These are phyloP conservation scores for Fragum whitleyi DNA, from an alignment of 2,888 invertebrate species.

Conservation along the genomic window DNA sequence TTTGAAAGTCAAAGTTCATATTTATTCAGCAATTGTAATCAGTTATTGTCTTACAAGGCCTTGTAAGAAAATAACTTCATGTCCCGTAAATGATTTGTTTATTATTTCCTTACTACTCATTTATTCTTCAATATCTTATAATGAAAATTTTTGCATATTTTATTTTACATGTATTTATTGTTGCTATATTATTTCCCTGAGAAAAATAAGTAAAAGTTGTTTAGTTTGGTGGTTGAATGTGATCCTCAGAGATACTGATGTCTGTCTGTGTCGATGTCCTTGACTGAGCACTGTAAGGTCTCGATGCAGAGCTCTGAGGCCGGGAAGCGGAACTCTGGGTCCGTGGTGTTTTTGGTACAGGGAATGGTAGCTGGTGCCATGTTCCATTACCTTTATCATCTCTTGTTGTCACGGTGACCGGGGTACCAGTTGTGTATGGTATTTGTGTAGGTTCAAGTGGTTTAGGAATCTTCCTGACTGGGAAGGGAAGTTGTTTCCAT, in stretches of 20 bases:
- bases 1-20: too few species aligned
- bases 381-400: not conserved
- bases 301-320: too few species aligned
- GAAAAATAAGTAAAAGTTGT: too few species aligned
- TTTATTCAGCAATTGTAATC: too few species aligned
- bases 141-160: too few species aligned
- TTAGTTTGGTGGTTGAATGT: slow-evolving; percentile 7
- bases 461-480: slow-evolving; percentile 2
- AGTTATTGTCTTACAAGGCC: too few species aligned
- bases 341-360: not conserved
- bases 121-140: too few species aligned
- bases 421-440: not conserved
- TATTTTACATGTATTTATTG: too few species aligned
- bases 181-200: too few species aligned
- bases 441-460: not conserved
- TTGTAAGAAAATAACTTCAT: too few species aligned
- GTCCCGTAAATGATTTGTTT: too few species aligned
- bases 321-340: not conserved
- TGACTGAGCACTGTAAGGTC: not conserved
- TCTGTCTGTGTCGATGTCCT: not conserved
- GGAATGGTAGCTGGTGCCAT: slow-evolving; percentile 9
- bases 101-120: too few species aligned
- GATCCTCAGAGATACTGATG: not conserved
- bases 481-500: slow-evolving; percentile 17
- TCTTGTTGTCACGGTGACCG: not conserved